A percentile compares a stretch with the other conserved stretches of the same genome.
Conservation (phyloP, 2,888 invertebrate species). For the Heteromurus nitidus region DNA sequence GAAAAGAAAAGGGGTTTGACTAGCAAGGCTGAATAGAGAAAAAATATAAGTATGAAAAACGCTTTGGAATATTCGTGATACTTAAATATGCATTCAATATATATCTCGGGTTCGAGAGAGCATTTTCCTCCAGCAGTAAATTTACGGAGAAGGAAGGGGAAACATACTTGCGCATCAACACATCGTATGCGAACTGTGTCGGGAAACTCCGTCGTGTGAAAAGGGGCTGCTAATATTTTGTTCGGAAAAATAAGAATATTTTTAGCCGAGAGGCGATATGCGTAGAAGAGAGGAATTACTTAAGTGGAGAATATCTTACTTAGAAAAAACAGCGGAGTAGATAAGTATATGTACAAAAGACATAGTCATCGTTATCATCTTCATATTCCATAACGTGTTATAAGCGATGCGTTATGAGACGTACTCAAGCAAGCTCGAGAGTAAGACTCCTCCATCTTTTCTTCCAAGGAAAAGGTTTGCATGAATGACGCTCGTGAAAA, state of each 20-base stretch:
- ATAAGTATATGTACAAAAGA: neutral
- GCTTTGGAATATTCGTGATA: neutral
- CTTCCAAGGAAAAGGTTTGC: neutral
- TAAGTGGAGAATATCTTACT: constrained; percentile 1
- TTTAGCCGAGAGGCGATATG: constrained; percentile 18
- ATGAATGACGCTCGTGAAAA: neutral
- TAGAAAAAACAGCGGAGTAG: neutral
- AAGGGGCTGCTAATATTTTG: neutral
- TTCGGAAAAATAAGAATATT: constrained; percentile 9
- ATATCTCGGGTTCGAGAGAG: neutral
- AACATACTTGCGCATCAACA: too few species aligned
- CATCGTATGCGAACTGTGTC: too few species aligned
- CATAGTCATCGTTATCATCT: too few species aligned
- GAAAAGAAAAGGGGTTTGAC: constrained; percentile 28
- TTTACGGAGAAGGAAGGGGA: neutral
- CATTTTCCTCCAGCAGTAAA: constrained; percentile 27
- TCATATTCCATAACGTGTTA: too few species aligned
- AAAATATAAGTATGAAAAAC: constrained; percentile 33
- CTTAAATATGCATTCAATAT: neutral
- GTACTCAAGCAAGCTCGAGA: too few species aligned
- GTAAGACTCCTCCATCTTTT: too few species aligned
- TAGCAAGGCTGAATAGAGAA: constrained; percentile 31
- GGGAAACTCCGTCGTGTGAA: constrained; percentile 3
- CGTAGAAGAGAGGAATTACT: constrained; percentile 12
- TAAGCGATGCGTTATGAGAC: too few species aligned